Base-by-base conservation (phyloP, 2,113 vertebrate genomes). In the Orientallactaga bullata region DNA sequence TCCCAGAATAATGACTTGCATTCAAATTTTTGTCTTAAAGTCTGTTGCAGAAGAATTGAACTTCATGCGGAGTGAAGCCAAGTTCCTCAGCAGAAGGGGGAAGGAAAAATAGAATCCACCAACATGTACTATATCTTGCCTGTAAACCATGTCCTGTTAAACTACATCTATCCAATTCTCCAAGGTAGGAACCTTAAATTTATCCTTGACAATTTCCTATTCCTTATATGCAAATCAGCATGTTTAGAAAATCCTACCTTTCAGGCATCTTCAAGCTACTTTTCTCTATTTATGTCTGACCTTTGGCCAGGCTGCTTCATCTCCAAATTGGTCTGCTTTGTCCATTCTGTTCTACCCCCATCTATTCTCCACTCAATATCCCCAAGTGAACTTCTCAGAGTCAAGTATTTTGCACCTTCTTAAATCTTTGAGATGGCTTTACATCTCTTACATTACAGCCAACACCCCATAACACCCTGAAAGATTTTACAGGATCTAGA, bases 171-270 rank as follows among this genome's bases (percentile, higher is more conserved):
- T 21, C 58, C 35, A 69, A 35, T 68, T 89, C 20, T n/a, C 61
- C 37, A 79, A 95, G 83, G 86, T 63, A 92, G 74, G 92, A 95
- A 84, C 17, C 35, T 85, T 91, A 90, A 90, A 91, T 81, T 84
- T 83, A 81, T 93, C 66, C 79, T 82, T 86, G 37, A 35, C 7
- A 76, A 58, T 80, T 86, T 16, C 30, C 80, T 37, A 35, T 90
- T 92, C 28, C n/a, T 93, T 73, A 85, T 61, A 86, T 72, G 93
- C 26, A 94, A 73, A 89, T 86, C 10, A 82, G 80, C 16, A 93
- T 73, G 35, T 93, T 86, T 42, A 89, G 2, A 37, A 92, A 87
- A 42, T 51, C 63, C 58, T 82, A 68, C 23, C 39, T 82, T 28
- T 32, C 65, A 68, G 51, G 35, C 37, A 16, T 79, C 71, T 77